Conservation (phyloP, 2,113 vertebrate species). For the Alectura lathami region DNA sequence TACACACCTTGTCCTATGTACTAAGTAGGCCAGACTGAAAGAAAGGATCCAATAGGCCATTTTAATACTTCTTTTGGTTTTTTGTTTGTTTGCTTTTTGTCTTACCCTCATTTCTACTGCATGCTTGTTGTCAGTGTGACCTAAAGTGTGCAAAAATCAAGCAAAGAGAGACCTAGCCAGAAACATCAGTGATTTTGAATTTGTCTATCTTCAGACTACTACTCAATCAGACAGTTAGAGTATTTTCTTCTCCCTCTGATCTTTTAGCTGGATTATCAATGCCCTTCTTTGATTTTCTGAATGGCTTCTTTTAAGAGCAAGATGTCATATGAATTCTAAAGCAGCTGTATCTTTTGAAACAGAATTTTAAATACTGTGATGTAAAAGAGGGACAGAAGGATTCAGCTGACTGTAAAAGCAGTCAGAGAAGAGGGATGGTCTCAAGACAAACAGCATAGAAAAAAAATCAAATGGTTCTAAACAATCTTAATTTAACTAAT, state of each 20-base stretch:
- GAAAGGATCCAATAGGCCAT: background rate
- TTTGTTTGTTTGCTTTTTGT: background rate
- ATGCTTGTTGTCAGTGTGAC: background rate
- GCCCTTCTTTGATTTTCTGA: conserved; percentile 49
- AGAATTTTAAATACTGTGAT: conserved; percentile 1
- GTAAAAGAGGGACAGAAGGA: background rate
- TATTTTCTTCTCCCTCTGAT: conserved; percentile 24
- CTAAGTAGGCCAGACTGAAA: background rate
- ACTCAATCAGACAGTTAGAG: background rate
- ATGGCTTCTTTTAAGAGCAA: conserved; percentile 24
- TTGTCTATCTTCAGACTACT: background rate
- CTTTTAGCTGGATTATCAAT: conserved; percentile 53
- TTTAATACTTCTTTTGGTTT: background rate
- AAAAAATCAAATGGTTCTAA: background rate
- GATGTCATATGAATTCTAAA: background rate
- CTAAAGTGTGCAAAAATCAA: background rate
- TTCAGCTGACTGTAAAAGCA: background rate
- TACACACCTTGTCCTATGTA: background rate
- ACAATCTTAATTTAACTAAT: background rate
- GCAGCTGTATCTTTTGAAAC: background rate
- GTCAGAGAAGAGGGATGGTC: background rate
- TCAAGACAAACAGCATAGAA: background rate
- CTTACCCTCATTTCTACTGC: background rate
- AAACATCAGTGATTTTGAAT: background rate
- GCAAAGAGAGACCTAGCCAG: background rate